A percentile compares a stretch with the other conserved stretches of the same genome.
Evolutionary conservation across 2,888 invertebrate genomes (phyloP).

Genomic region (Piscicola geometra): DNA sequence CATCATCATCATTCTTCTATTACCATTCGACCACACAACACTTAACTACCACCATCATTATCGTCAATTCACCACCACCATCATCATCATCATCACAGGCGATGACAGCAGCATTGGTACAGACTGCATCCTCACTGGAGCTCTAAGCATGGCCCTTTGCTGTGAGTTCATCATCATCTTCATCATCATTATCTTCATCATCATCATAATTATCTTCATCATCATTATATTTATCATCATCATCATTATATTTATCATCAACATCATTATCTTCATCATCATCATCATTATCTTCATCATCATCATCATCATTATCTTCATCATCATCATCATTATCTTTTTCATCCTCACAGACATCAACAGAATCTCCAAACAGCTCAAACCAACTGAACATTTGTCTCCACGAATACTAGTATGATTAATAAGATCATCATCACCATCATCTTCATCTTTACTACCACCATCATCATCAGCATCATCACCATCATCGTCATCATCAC

Average conservation of each 20-base stretch:
- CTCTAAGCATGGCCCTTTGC: conserved; percentile 81
- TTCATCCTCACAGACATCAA: conserved; percentile 49
- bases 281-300: conserved; percentile 28
- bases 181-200: conserved; percentile 8
- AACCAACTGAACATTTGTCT: conserved; percentile 62
- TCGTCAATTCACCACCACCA: not conserved
- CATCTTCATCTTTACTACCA: not conserved
- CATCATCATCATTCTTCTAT: not conserved
- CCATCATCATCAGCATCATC: not conserved
- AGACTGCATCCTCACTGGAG: conserved; percentile 69
- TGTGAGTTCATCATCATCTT: no score
- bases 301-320: conserved; percentile 30
- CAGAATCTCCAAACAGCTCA: conserved; percentile 56
- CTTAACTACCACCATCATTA: conserved; percentile 1
- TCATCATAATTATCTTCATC: conserved; percentile 29
- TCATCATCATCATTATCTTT: conserved; percentile 30
- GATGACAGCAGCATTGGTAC: conserved; percentile 47
- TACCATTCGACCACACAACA: not conserved
- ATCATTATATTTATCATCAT: conserved; percentile 29
- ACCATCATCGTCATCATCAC: not conserved
- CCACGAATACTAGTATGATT: conserved; percentile 62
- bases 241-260: conserved; percentile 26
- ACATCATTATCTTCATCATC: conserved; percentile 32
- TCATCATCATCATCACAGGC: conserved; percentile 42
- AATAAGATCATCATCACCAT: no score